These are phyloP conservation scores for Formica selysi DNA, from an alignment of 1,140 invertebrate genomes.

Conservation along the genomic window DNA sequence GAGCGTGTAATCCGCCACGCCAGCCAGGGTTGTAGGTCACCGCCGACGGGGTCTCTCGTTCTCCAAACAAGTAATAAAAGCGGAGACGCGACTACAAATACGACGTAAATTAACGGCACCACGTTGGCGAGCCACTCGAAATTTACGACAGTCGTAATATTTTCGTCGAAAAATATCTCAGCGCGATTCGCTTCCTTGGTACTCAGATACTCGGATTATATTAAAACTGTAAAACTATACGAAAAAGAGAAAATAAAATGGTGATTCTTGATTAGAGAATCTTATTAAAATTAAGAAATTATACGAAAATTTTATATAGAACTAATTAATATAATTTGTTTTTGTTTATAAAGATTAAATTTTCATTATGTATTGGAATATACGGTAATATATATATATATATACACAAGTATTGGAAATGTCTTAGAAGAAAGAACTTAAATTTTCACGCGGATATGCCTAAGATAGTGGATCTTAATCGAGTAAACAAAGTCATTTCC, in stretches of 20 bases:
- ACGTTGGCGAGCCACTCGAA: background rate
- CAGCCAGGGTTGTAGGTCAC: constrained; percentile 65
- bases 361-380: no score
- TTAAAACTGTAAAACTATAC: background rate
- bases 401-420: background rate
- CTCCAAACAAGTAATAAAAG: constrained; percentile 83
- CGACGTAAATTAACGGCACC: constrained; percentile 56
- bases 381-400: background rate
- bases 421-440: background rate
- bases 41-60: constrained; percentile 62
- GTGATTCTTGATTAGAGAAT: background rate
- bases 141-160: constrained; percentile 20
- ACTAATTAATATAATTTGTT: no score
- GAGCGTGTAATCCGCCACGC: constrained; percentile 79
- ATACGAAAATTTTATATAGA: background rate
- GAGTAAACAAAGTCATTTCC: background rate
- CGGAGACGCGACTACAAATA: constrained; percentile 79
- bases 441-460: background rate
- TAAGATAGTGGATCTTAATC: constrained; percentile 32
- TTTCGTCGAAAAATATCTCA: no score
- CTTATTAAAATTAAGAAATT: background rate
- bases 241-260: background rate
- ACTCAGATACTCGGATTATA: background rate
- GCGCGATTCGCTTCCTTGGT: background rate
- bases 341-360: no score